A percentile compares a stretch with the other conserved stretches of the same genome.
Evolutionary conservation across 2,888 invertebrate genomes (phyloP).

Genomic region (Arenicola marina): DNA sequence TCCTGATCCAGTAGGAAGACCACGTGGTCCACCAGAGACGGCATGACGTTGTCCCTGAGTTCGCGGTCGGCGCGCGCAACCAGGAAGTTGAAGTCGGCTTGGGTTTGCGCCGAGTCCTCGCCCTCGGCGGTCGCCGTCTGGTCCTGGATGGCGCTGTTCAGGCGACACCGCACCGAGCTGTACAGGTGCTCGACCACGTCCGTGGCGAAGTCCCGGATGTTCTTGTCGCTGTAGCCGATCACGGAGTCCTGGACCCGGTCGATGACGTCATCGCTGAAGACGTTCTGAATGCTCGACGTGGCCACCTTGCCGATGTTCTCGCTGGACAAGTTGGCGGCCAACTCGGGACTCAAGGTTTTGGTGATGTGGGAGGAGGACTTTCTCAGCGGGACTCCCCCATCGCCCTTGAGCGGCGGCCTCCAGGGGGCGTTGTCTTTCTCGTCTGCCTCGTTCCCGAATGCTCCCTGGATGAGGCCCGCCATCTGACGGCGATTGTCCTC

Average conservation of each 20-base stretch:
- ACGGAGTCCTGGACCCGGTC: neutral
- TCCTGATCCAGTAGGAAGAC: conserved; percentile 9
- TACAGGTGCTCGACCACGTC: conserved; percentile 6
- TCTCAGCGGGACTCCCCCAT: neutral
- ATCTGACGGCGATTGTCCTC: too few species aligned
- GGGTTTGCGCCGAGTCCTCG: neutral
- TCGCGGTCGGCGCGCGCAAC: neutral
- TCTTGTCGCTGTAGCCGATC: neutral
- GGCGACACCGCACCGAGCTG: neutral
- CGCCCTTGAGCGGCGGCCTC: neutral
- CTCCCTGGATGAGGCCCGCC: neutral
- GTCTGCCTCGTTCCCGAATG: neutral
- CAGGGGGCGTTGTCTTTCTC: neutral
- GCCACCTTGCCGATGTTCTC: conserved; percentile 1
- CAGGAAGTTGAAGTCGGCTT: neutral
- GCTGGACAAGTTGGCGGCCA: neutral
- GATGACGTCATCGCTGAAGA: neutral
- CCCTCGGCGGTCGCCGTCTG: neutral
- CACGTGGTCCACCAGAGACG: conserved; percentile 16
- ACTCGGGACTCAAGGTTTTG: neutral
- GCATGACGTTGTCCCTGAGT: conserved; percentile 4
- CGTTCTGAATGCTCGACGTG: neutral
- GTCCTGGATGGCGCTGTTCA: neutral
- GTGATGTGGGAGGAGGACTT: neutral
- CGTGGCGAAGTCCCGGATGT: conserved; percentile 2